Conservation (phyloP, 2,797 vertebrate genomes). For the Enteromius radiatus region DNA sequence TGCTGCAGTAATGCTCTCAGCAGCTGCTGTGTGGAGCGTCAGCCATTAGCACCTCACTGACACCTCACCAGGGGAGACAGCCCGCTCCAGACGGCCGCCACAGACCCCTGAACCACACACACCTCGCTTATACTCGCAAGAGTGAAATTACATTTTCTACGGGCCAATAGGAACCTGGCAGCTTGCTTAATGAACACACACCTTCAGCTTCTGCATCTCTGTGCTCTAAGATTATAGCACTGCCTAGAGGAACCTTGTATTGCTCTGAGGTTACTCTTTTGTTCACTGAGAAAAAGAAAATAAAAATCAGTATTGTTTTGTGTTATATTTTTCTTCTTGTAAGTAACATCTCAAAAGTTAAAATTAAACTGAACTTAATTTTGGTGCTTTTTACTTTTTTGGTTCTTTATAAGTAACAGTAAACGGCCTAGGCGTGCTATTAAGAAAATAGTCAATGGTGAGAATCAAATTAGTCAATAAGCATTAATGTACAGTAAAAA, state of each 20-base stretch:
- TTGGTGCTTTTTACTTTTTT: no score
- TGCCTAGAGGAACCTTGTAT: background rate
- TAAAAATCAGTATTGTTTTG: background rate
- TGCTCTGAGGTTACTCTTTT: background rate
- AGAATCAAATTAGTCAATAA: no score
- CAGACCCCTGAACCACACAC: constrained; percentile 49
- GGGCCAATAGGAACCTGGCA: constrained; percentile 34
- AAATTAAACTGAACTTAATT: background rate
- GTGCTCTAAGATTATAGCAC: background rate
- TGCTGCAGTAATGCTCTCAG: constrained; percentile 68
- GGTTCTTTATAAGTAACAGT: no score
- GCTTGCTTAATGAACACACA: constrained; percentile 31
- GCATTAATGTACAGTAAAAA: no score
- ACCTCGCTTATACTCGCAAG: constrained; percentile 31
- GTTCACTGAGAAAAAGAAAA: background rate
- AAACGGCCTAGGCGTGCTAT: no score
- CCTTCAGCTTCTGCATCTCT: background rate
- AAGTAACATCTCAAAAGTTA: background rate
- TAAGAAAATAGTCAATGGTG: no score
- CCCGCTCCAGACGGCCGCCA: constrained; percentile 67
- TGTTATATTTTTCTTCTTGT: no score
- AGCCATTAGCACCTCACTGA: constrained; percentile 83
- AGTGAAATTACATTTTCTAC: constrained; percentile 30
- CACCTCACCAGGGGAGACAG: constrained; percentile 74
- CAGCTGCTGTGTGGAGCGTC: constrained; percentile 81